Percentiles rank a stretch among this genome's conserved stretches.
phyloP scores from a whole-genome alignment of 2,113 vertebrate genomes.

The Cochlearius cochlearius region DNA sequence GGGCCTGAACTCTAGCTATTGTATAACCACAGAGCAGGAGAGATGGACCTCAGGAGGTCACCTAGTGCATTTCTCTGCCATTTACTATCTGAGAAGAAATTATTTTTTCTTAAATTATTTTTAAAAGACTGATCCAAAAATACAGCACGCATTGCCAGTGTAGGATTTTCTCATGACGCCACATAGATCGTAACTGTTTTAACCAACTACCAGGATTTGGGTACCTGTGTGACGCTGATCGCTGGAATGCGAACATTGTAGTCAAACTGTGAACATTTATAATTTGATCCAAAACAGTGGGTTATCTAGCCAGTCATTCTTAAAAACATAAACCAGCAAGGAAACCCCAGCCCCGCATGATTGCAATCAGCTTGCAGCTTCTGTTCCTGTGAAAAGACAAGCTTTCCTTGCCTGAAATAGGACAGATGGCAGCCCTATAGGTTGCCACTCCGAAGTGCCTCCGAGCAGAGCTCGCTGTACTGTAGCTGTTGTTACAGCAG shows the following conservation, averaged over 20 bases:
- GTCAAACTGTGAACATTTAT: slow-evolving; percentile 15
- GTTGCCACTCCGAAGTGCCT: slow-evolving; percentile 40
- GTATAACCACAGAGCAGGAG: not conserved
- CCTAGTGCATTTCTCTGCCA: not conserved
- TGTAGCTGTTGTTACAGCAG: slow-evolving; percentile 21
- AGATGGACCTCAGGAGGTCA: not conserved
- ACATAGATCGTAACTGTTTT: not conserved
- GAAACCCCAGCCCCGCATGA: slow-evolving; percentile 17
- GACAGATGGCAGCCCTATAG: slow-evolving; percentile 61
- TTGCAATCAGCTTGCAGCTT: not conserved
- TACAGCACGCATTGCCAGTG: not conserved
- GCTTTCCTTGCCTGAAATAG: not conserved
- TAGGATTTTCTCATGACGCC: not conserved
- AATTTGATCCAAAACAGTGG: slow-evolving; percentile 8
- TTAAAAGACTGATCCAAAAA: not conserved
- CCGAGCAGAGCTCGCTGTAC: not conserved
- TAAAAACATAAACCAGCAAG: slow-evolving; percentile 30
- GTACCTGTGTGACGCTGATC: not conserved
- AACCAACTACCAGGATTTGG: not conserved
- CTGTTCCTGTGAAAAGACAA: not conserved
- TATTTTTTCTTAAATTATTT: not conserved
- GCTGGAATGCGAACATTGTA: not conserved
- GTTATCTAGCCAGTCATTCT: not conserved
- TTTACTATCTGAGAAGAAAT: not conserved
- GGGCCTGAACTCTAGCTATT: not conserved